A percentile compares a stretch with the other conserved stretches of the same genome.
These are phyloP conservation scores for Poecilia wingei DNA, from an alignment of 2,797 vertebrate species.

Conservation along the genomic window DNA sequence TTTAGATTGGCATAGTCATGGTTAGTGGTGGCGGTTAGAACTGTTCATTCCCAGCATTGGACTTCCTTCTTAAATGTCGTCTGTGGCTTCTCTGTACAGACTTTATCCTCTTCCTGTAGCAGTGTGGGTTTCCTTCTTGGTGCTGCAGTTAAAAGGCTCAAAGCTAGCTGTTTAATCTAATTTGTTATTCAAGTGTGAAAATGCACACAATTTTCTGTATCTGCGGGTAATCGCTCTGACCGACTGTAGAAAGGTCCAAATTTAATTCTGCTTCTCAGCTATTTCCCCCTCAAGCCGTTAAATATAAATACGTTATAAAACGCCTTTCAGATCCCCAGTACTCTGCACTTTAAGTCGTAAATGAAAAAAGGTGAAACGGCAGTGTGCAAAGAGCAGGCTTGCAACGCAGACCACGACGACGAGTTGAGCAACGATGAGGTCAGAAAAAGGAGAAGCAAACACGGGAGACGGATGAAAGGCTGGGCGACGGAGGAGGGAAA, in stretches of 20 bases:
- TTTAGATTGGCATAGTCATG: not conserved
- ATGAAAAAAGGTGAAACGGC: not conserved
- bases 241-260: not conserved
- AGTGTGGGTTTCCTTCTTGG: not conserved
- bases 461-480: not conserved
- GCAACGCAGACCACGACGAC: not conserved
- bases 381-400: not conserved
- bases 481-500: conserved; percentile 6
- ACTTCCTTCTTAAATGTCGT: not conserved
- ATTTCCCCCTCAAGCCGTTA: not conserved
- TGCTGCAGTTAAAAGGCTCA: not conserved
- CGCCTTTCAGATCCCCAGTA: not conserved
- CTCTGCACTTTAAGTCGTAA: not conserved
- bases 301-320: not conserved
- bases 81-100: conserved; percentile 1
- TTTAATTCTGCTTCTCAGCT: not conserved
- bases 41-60: not conserved
- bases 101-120: not conserved
- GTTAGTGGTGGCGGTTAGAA: conserved; percentile 1
- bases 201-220: not conserved
- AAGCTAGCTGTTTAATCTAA: not conserved
- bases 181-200: not conserved
- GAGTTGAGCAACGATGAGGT: not conserved
- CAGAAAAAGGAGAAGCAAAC: not conserved
- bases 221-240: not conserved